Conservation (phyloP, 2,113 vertebrate species). For the Microcebus lehilahytsara region DNA sequence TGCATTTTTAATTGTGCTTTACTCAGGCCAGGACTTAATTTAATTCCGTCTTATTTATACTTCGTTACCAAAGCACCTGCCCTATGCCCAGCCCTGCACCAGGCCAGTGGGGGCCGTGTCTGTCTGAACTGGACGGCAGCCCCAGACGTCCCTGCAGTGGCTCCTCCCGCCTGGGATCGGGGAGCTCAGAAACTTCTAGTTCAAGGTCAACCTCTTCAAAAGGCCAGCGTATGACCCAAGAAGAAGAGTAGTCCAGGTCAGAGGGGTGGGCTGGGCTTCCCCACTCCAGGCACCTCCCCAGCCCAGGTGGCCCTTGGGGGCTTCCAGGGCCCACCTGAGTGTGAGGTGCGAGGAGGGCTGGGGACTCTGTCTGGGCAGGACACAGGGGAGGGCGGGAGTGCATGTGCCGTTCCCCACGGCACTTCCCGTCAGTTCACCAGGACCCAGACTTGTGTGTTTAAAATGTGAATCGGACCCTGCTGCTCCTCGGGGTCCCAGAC, state of each 20-base stretch:
- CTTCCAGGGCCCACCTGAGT: neutral
- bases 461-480: neutral
- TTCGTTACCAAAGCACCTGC: neutral
- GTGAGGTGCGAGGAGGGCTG: neutral
- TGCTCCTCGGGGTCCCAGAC: neutral
- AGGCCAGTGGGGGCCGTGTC: neutral
- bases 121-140: too few relatives aligned
- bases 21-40: neutral
- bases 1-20: neutral
- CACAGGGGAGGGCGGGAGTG: neutral
- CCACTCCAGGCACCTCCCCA: neutral
- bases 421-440: neutral
- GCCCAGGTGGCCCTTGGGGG: rapidly evolving
- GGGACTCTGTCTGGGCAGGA: neutral
- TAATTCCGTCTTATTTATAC: neutral
- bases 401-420: rapidly evolving
- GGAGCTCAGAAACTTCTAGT: neutral
- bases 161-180: neutral
- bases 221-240: neutral
- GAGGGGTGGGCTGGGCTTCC: rapidly evolving
- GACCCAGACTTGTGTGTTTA: neutral
- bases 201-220: neutral
- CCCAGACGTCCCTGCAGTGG: neutral
- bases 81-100: rapidly evolving
- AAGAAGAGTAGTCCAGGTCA: neutral